Evolutionary conservation across 2,113 vertebrate genomes (phyloP).

Genomic region (Clarias gariepinus): DNA sequence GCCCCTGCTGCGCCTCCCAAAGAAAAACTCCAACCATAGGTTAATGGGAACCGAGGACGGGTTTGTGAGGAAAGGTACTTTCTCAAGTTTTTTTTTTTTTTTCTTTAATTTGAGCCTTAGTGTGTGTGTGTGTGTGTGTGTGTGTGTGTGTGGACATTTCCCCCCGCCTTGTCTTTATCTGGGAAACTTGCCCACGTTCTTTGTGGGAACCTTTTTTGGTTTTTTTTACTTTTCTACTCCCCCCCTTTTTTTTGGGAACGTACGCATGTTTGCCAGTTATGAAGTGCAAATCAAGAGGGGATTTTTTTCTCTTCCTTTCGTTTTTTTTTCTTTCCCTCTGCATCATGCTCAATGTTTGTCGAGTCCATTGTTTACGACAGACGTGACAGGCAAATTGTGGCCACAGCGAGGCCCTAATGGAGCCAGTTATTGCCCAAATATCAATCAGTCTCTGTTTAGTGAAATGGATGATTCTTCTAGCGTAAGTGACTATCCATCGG

Average conservation of each 20-base stretch:
- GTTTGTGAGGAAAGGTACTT: constrained; percentile 61
- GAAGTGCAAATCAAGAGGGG: constrained; percentile 19
- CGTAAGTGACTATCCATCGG: constrained; percentile 52
- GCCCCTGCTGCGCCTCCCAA: constrained; percentile 61
- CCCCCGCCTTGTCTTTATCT: constrained; percentile 20
- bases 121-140: background rate
- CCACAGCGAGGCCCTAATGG: constrained; percentile 51
- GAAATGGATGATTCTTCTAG: constrained; percentile 62
- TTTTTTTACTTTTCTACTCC: background rate
- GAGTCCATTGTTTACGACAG: constrained; percentile 44
- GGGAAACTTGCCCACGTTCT: constrained; percentile 45
- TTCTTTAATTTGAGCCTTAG: constrained; percentile 47
- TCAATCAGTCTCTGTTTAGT: constrained; percentile 62
- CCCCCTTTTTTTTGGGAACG: background rate
- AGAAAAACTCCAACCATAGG: constrained; percentile 52
- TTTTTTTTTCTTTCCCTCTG: constrained; percentile 2
- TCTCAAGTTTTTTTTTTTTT: constrained; percentile 38
- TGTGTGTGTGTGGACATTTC: background rate
- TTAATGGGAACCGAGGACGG: constrained; percentile 53
- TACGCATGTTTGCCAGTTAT: constrained; percentile 37
- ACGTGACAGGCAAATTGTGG: constrained; percentile 48
- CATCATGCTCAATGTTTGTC: constrained; percentile 23
- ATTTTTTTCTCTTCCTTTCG: background rate
- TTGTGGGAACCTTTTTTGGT: constrained; percentile 7
- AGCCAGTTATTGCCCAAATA: constrained; percentile 53